Conservation (phyloP, 2,888 invertebrate species). For the Microctonus hyperodae region DNA sequence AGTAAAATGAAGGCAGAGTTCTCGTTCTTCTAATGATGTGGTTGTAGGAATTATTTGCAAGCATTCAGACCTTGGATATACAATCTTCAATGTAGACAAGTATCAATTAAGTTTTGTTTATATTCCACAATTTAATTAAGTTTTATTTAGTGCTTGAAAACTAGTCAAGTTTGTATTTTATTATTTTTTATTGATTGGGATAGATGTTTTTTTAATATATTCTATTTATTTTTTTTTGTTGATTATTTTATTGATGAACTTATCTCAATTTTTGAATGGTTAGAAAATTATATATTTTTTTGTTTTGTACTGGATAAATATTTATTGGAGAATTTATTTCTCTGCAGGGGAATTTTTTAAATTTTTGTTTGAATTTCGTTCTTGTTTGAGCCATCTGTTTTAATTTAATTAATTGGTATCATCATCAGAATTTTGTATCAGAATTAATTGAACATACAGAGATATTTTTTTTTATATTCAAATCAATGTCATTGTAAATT, state of each 20-base stretch:
- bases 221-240: not conserved
- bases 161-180: not conserved
- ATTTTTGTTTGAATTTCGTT: conserved; percentile 35
- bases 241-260: not conserved
- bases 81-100: not conserved
- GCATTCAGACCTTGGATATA: not conserved
- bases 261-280: no score
- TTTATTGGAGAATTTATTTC: not conserved
- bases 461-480: not conserved
- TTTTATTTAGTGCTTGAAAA: no score
- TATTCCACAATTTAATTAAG: not conserved
- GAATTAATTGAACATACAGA: not conserved
- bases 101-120: not conserved
- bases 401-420: conserved; percentile 45
- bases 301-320: not conserved
- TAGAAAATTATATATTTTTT: not conserved
- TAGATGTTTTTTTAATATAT: no score
- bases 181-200: no score
- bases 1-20: conserved; percentile 13
- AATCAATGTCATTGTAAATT: no score
- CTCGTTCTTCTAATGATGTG: conserved; percentile 59
- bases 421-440: conserved; percentile 39
- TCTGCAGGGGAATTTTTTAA: no score
- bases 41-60: conserved; percentile 39
- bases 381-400: conserved; percentile 36